These are phyloP conservation scores for Engraulis encrasicolus DNA, from an alignment of 2,113 vertebrate species.

Conservation along the genomic window DNA sequence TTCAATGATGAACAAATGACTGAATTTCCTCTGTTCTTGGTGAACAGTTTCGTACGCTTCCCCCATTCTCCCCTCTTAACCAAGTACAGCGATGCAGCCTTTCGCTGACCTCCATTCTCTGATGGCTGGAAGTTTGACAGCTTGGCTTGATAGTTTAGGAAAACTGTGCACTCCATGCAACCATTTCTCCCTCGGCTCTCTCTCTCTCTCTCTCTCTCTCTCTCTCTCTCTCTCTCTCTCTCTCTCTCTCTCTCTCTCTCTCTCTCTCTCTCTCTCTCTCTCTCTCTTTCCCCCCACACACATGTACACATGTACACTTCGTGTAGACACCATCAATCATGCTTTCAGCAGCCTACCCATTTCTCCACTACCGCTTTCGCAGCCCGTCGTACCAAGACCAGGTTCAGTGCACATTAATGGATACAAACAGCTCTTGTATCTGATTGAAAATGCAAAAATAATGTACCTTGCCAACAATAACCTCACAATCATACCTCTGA, in stretches of 20 bases:
- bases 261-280: not conserved
- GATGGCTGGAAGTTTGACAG: not conserved
- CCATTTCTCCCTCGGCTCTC: no score
- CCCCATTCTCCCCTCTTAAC: not conserved
- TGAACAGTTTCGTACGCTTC: not conserved
- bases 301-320: not conserved
- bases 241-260: not conserved
- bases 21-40: constrained; percentile 13
- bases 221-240: no score
- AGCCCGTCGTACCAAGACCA: not conserved
- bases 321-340: not conserved
- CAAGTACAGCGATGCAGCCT: not conserved
- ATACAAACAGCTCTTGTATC: not conserved
- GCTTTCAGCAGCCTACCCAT: not conserved
- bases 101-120: not conserved
- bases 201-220: not conserved
- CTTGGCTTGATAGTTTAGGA: not conserved
- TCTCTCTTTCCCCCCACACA: no score
- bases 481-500: not conserved
- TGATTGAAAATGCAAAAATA: not conserved
- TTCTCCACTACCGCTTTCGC: not conserved
- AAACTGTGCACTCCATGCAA: not conserved
- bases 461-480: not conserved
- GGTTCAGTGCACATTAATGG: not conserved
- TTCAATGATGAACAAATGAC: constrained; percentile 5